Conservation (phyloP, 2,797 vertebrate species). For the Astyanax mexicanus region DNA sequence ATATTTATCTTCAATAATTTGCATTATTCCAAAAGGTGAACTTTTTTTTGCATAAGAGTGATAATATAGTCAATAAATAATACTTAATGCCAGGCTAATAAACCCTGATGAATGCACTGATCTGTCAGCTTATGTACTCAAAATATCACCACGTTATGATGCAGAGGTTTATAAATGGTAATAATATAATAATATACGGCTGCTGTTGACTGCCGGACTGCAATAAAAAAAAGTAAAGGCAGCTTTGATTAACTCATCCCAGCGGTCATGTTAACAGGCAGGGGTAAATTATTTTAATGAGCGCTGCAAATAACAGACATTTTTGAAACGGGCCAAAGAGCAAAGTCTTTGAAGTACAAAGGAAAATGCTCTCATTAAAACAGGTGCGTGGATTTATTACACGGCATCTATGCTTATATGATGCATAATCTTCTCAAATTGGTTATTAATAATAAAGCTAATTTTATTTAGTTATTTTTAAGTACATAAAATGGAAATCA, state of each 20-base stretch:
- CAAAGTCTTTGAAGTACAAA: slow-evolving; percentile 49
- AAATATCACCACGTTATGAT: slow-evolving; percentile 8
- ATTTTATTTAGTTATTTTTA: background rate
- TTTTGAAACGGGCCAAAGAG: slow-evolving; percentile 42
- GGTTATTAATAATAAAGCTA: background rate
- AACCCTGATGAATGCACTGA: background rate
- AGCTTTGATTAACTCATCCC: slow-evolving; percentile 39
- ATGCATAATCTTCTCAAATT: too few species aligned
- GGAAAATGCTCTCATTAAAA: slow-evolving; percentile 38
- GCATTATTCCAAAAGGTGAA: too few species aligned
- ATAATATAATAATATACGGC: background rate
- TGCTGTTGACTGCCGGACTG: slow-evolving; percentile 4
- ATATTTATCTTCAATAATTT: too few species aligned
- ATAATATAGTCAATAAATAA: too few species aligned
- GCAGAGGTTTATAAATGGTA: background rate
- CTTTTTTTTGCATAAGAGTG: too few species aligned
- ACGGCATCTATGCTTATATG: slow-evolving; percentile 23
- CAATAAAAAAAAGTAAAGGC: slow-evolving; percentile 20
- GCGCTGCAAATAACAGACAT: slow-evolving; percentile 40
- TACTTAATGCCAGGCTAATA: background rate
- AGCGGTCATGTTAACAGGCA: slow-evolving; percentile 39
- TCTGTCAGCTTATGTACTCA: background rate
- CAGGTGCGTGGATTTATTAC: slow-evolving; percentile 42
- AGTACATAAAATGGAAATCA: background rate
- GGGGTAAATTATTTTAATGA: slow-evolving; percentile 44